Evolutionary conservation across 2,113 vertebrate species (phyloP).

Genomic region (Myodes glareolus): DNA sequence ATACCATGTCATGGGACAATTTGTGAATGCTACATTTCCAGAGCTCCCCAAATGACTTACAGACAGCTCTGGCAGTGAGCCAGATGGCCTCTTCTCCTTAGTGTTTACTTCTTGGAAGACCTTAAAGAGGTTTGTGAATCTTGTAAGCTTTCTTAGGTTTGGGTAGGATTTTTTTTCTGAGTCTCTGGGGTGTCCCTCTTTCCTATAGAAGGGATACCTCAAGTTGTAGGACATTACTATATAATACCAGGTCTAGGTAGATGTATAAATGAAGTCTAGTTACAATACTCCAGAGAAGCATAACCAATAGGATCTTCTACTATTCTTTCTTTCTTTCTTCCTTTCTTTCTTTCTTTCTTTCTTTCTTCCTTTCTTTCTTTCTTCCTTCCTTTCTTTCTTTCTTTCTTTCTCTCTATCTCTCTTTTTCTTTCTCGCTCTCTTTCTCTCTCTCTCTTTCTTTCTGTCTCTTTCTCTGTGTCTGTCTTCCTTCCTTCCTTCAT

Average conservation of each 20-base stretch:
- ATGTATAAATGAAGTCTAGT: background rate
- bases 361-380: too few species aligned
- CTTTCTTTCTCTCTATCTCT: background rate
- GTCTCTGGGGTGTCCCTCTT: too few species aligned
- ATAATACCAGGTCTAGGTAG: background rate
- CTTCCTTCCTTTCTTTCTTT: too few species aligned
- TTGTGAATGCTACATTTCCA: background rate
- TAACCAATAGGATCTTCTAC: background rate
- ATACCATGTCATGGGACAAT: background rate
- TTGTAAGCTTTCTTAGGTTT: background rate
- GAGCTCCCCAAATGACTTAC: too few species aligned
- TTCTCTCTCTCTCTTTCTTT: background rate
- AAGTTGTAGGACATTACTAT: background rate
- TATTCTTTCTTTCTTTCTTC: background rate
- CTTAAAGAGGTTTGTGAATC: background rate
- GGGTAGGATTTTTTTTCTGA: background rate
- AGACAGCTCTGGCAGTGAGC: background rate
- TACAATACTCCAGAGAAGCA: constrained; percentile 24
- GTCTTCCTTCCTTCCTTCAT: too few species aligned
- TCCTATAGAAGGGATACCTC: background rate
- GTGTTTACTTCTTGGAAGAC: background rate
- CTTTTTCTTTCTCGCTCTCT: background rate
- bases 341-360: background rate
- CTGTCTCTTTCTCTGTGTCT: background rate
- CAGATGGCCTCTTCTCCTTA: background rate